Percentiles rank a stretch among this genome's conserved stretches.
phyloP scores from a whole-genome alignment of 2,888 invertebrate genomes.

The Morpho helenor region DNA sequence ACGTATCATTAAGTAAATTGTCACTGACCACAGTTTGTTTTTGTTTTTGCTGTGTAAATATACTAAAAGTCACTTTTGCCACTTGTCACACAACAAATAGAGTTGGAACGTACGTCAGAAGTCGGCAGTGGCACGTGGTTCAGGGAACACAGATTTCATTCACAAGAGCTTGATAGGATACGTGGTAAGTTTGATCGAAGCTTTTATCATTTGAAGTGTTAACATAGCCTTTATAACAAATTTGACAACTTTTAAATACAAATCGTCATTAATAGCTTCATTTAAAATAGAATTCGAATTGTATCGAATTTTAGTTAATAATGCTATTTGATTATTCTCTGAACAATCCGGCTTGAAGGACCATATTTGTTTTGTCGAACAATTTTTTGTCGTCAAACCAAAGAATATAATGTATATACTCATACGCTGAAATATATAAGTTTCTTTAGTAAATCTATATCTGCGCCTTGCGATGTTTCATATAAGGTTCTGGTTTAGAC shows the following conservation, averaged over 20 bases:
- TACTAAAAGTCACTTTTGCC: constrained; percentile 68
- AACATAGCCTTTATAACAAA: not conserved
- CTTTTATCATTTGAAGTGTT: not conserved
- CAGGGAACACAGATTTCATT: constrained; percentile 83
- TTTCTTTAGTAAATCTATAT: too few relatives aligned
- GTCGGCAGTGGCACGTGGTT: constrained; percentile 81
- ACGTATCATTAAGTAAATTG: constrained; percentile 33
- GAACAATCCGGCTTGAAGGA: too few relatives aligned
- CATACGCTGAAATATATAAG: too few relatives aligned
- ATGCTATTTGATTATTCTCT: too few relatives aligned
- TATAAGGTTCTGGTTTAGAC: too few relatives aligned
- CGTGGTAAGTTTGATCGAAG: constrained; percentile 57
- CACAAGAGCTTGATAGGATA: constrained; percentile 79
- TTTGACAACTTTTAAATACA: not conserved
- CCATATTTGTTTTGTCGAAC: too few relatives aligned
- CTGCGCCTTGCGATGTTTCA: too few relatives aligned
- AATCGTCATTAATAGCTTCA: too few relatives aligned
- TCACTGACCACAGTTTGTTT: constrained; percentile 47
- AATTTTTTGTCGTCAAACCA: too few relatives aligned
- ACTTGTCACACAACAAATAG: constrained; percentile 72
- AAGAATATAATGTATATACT: too few relatives aligned
- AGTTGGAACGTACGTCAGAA: constrained; percentile 76
- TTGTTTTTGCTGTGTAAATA: constrained; percentile 75
- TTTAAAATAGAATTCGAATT: too few relatives aligned
- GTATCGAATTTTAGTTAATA: too few relatives aligned